Conservation (phyloP, 2,888 invertebrate genomes). For the Busseola fusca region DNA sequence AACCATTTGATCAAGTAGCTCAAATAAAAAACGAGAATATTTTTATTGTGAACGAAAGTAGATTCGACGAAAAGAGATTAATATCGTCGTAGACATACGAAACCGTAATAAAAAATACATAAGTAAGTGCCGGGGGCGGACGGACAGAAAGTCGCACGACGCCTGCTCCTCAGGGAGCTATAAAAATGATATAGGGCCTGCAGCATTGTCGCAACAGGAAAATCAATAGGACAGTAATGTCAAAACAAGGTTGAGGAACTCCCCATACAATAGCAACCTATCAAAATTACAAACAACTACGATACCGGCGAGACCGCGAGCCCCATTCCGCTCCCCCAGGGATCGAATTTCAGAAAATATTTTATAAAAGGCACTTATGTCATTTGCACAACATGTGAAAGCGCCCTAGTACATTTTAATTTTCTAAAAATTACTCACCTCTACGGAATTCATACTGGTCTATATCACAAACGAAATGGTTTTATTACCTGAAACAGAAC, state of each 20-base stretch:
- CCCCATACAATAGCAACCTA: constrained; percentile 57
- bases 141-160: constrained; percentile 74
- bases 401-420: constrained; percentile 22
- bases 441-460: constrained; percentile 12
- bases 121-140: constrained; percentile 72
- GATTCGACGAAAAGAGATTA: constrained; percentile 64
- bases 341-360: constrained; percentile 48
- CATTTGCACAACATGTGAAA: constrained; percentile 19
- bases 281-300: constrained; percentile 57
- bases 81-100: constrained; percentile 71
- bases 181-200: constrained; percentile 82
- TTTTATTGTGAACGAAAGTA: constrained; percentile 46
- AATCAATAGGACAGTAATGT: constrained; percentile 80
- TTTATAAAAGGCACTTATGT: constrained; percentile 31
- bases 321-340: constrained; percentile 31
- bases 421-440: constrained; percentile 41
- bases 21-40: constrained; percentile 44
- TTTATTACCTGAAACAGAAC: constrained; percentile 64
- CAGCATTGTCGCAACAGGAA: constrained; percentile 72
- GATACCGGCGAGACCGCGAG: constrained; percentile 28
- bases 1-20: constrained; percentile 40
- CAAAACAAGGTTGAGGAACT: constrained; percentile 71
- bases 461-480: constrained; percentile 15
- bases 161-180: constrained; percentile 74
- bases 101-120: constrained; percentile 80